These are phyloP conservation scores for Tenthredo amoena DNA, from an alignment of 2,888 invertebrate genomes.

Conservation along the genomic window DNA sequence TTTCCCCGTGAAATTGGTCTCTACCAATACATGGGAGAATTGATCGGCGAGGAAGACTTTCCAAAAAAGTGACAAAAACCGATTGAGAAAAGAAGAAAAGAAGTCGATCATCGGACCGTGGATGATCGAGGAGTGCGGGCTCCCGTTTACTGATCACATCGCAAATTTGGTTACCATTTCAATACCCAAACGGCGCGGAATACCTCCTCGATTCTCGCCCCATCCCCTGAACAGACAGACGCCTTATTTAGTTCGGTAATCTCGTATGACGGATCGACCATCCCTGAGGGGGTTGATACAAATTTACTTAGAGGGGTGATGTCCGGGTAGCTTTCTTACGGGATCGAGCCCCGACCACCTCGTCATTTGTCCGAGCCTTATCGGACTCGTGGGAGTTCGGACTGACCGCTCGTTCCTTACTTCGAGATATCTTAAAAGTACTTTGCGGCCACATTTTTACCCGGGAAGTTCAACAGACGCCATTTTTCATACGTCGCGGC, in stretches of 20 bases:
- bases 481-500: neutral
- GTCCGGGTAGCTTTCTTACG: conserved; percentile 68
- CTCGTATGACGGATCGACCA: conserved; percentile 74
- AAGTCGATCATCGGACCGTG: conserved; percentile 60
- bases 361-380: conserved; percentile 77
- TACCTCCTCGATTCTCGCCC: conserved; percentile 53
- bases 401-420: neutral
- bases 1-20: conserved; percentile 64
- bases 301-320: conserved; percentile 77
- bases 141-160: conserved; percentile 59
- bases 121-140: conserved; percentile 53
- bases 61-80: neutral
- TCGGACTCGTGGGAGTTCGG: conserved; percentile 73
- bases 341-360: conserved; percentile 61
- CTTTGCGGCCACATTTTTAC: neutral
- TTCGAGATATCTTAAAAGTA: neutral
- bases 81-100: conserved; percentile 53
- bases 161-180: conserved; percentile 72
- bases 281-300: conserved; percentile 74
- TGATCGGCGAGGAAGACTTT: conserved; percentile 58
- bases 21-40: conserved; percentile 54
- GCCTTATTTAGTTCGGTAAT: conserved; percentile 75
- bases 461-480: neutral
- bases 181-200: neutral
- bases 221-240: conserved; percentile 46